phyloP scores from a whole-genome alignment of 30 jellyfish, hydroid and myxozoan species.

The Hydra vulgaris region DNA sequence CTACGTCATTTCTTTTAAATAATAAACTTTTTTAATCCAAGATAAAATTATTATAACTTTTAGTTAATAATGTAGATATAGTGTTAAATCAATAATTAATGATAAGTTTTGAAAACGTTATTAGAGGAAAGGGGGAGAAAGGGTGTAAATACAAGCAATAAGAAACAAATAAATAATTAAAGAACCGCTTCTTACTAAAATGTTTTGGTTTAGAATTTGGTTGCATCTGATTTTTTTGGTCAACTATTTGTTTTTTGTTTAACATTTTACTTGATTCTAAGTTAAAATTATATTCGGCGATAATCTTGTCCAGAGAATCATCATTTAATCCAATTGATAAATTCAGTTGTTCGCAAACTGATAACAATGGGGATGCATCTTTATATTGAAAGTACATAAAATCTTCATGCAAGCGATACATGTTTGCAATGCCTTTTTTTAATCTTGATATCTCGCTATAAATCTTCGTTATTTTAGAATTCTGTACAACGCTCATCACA shows the following conservation, averaged over 20 bases:
- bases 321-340: constrained; percentile 6
- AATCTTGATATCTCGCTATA: neutral
- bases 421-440: constrained; percentile 3
- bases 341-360: neutral
- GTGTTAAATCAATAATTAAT: no score
- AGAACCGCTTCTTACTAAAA: neutral
- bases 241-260: neutral
- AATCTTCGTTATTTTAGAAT: neutral
- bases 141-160: no score
- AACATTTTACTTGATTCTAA: neutral
- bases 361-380: constrained; percentile 14
- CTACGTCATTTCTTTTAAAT: no score
- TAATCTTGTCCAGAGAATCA: constrained; percentile 4
- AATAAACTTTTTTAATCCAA: no score
- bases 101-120: no score
- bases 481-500: constrained; percentile 17
- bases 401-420: constrained; percentile 4
- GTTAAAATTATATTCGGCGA: constrained; percentile 2
- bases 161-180: no score
- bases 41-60: no score
- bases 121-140: no score
- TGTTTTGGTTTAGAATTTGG: neutral
- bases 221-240: neutral
- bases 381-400: neutral
- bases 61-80: no score